phyloP scores from a whole-genome alignment of 2,888 invertebrate genomes.

The Gisinianus flammeolus region DNA sequence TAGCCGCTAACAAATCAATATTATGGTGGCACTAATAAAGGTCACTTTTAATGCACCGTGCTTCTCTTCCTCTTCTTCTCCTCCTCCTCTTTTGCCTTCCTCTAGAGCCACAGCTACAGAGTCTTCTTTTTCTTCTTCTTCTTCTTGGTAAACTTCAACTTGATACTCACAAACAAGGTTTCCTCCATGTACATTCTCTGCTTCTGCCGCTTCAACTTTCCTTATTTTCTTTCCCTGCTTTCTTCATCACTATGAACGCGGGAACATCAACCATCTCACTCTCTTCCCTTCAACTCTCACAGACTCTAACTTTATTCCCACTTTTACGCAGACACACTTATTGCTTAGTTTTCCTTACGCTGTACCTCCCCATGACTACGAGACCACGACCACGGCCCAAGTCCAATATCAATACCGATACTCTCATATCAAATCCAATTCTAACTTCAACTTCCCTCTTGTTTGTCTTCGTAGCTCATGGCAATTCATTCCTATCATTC shows the following conservation, averaged over 20 bases:
- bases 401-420: background rate
- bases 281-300: background rate
- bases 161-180: background rate
- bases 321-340: background rate
- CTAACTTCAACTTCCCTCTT: background rate
- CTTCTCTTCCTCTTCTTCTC: background rate
- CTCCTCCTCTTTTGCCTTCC: background rate
- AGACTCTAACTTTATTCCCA: conserved; percentile 8
- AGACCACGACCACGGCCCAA: background rate
- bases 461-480: background rate
- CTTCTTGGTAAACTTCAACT: background rate
- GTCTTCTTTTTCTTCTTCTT: too few species aligned
- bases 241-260: conserved; percentile 44
- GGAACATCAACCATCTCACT: background rate
- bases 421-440: background rate
- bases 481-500: background rate
- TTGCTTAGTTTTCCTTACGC: background rate
- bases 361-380: background rate
- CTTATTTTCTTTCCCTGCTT: conserved; percentile 41
- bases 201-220: background rate
- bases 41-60: conserved; percentile 47
- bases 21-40: conserved; percentile 53
- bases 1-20: conserved; percentile 54
- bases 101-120: background rate
- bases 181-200: too few species aligned